Evolutionary conservation across 2,797 vertebrate species (phyloP).

Genomic region (Anolis apletophallus): DNA sequence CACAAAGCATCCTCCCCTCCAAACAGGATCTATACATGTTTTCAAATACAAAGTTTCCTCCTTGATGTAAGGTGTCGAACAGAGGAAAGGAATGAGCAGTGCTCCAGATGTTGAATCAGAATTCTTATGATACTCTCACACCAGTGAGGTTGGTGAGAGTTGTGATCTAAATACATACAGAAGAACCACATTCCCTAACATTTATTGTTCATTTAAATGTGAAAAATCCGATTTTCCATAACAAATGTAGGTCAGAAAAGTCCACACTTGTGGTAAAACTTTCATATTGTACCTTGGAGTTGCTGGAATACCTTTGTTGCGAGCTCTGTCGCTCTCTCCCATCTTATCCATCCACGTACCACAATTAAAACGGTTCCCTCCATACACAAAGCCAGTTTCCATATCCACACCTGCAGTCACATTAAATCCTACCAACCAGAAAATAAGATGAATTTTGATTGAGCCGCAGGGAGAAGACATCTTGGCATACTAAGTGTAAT

Average conservation of each 20-base stretch:
- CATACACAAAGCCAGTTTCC: constrained; percentile 88
- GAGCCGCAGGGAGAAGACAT: not conserved
- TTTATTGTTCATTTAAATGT: not conserved
- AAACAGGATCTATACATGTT: not conserved
- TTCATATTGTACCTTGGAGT: constrained; percentile 82
- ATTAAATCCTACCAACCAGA: constrained; percentile 81
- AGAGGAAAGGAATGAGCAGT: not conserved
- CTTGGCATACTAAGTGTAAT: not conserved
- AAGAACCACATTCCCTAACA: not conserved
- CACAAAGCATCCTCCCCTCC: not conserved
- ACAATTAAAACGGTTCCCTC: constrained; percentile 89
- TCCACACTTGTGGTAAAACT: not conserved
- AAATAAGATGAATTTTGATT: not conserved
- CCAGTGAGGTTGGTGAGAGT: not conserved
- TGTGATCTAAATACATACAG: not conserved
- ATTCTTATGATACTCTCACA: not conserved
- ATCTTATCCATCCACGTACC: constrained; percentile 96
- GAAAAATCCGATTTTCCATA: not conserved
- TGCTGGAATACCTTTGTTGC: constrained; percentile 88
- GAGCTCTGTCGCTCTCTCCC: constrained; percentile 87
- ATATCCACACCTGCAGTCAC: constrained; percentile 80
- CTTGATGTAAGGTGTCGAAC: not conserved
- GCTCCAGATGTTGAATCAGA: not conserved
- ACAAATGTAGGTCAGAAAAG: not conserved
- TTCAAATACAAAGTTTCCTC: not conserved